Percentiles rank a stretch among this genome's conserved stretches.
phyloP scores from a whole-genome alignment of 2,888 invertebrate genomes.

The Melieria crassipennis region DNA sequence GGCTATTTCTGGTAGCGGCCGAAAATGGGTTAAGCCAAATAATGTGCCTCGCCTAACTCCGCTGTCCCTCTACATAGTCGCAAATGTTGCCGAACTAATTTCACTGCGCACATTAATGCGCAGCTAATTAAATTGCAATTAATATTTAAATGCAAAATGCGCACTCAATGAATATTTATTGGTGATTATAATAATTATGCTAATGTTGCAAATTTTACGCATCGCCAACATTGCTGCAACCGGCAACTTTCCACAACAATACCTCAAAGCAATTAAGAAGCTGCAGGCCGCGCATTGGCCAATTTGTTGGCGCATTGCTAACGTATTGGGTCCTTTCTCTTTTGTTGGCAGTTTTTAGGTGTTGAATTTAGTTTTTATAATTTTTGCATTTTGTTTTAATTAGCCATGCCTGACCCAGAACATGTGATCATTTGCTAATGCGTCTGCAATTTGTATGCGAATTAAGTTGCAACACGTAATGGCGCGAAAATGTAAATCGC shows the following conservation, averaged over 20 bases:
- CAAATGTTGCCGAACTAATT: slow-evolving; percentile 10
- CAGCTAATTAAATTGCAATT: not conserved
- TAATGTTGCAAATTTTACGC: slow-evolving; percentile 10
- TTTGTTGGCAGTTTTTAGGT: not conserved
- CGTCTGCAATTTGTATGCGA: not conserved
- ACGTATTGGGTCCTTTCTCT: not conserved
- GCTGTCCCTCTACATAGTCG: not conserved
- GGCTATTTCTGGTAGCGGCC: too few species aligned
- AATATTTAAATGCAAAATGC: not conserved
- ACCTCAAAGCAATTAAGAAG: not conserved
- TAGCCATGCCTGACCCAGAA: too few species aligned
- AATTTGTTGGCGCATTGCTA: not conserved
- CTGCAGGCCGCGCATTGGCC: not conserved
- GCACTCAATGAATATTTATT: slow-evolving; percentile 7
- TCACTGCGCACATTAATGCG: not conserved
- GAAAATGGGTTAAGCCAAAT: too few species aligned
- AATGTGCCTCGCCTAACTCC: too few species aligned
- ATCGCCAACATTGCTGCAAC: slow-evolving; percentile 1
- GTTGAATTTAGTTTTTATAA: not conserved
- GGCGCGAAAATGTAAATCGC: not conserved
- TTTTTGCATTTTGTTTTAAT: too few species aligned
- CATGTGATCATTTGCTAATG: slow-evolving; percentile 7
- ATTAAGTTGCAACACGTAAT: not conserved
- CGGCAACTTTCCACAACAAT: not conserved
- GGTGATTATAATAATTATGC: slow-evolving; percentile 1